phyloP scores from a whole-genome alignment of 2,113 vertebrate genomes.

The Oriolus oriolus region DNA sequence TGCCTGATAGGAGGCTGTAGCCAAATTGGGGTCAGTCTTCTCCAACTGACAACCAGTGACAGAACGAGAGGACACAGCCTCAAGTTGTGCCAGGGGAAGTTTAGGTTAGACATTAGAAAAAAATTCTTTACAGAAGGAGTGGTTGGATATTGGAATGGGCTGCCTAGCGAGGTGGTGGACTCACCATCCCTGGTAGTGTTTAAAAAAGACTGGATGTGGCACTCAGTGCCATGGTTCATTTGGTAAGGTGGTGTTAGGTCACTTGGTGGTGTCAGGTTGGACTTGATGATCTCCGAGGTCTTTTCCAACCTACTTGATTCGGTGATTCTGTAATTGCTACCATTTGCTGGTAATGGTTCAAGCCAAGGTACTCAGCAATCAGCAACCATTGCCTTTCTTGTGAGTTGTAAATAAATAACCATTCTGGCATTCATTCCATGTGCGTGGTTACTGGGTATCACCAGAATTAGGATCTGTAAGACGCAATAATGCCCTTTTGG shows the following conservation, averaged over 20 bases:
- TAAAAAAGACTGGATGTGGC: not conserved
- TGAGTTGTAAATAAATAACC: not conserved
- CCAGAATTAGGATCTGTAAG: not conserved
- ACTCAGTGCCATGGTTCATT: not conserved
- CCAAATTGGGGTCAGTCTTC: accelerated
- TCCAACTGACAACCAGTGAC: not conserved
- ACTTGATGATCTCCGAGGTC: not conserved
- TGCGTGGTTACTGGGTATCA: not conserved
- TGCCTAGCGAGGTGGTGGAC: too few species aligned
- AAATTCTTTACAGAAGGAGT: not conserved
- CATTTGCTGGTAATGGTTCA: not conserved
- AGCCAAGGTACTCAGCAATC: not conserved
- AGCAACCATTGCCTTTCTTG: not conserved
- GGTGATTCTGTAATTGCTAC: not conserved
- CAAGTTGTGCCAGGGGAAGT: too few species aligned
- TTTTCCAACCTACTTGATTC: not conserved
- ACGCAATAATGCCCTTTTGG: not conserved
- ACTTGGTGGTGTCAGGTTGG: too few species aligned
- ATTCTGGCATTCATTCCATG: not conserved
- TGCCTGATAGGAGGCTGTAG: not conserved
- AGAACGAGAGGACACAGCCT: not conserved
- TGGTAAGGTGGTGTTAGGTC: not conserved
- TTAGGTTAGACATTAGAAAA: not conserved
- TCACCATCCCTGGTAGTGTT: accelerated
- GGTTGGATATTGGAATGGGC: not conserved